phyloP scores from a whole-genome alignment of 2,113 vertebrate genomes.

The Alouatta palliata region DNA sequence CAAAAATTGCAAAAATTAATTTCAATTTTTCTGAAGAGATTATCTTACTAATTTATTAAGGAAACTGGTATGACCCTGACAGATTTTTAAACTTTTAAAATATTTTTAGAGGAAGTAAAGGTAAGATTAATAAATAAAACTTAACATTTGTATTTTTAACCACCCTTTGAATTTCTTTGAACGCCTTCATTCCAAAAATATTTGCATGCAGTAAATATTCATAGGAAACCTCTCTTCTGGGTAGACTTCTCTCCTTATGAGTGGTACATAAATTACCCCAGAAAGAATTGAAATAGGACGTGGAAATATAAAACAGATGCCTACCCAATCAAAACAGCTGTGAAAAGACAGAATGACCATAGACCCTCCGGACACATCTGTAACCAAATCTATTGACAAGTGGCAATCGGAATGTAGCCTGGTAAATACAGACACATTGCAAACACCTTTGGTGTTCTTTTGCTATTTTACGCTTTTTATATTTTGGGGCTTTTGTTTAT shows the following conservation, averaged over 20 bases:
- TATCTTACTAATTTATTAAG: neutral
- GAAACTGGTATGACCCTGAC: neutral
- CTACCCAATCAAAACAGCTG: neutral
- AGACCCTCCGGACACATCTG: neutral
- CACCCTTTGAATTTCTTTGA: neutral
- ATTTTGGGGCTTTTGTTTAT: neutral
- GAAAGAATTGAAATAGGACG: neutral
- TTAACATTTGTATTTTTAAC: neutral
- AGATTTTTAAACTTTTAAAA: neutral
- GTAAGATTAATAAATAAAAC: neutral
- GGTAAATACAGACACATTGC: neutral
- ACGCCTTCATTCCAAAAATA: neutral
- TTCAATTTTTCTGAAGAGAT: neutral
- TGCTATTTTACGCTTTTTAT: neutral
- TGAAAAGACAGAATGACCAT: neutral
- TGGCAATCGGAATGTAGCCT: neutral
- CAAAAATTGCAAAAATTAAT: slow-evolving; percentile 28
- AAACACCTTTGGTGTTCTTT: neutral
- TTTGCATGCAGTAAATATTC: slow-evolving; percentile 8
- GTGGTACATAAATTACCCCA: slow-evolving; percentile 37
- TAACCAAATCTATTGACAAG: neutral
- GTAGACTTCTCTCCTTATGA: neutral
- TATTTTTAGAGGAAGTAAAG: neutral
- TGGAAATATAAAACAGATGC: slow-evolving; percentile 14
- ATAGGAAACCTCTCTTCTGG: neutral